Evolutionary conservation across 2,888 invertebrate species (phyloP).

Genomic region (Esperia sulphurella): DNA sequence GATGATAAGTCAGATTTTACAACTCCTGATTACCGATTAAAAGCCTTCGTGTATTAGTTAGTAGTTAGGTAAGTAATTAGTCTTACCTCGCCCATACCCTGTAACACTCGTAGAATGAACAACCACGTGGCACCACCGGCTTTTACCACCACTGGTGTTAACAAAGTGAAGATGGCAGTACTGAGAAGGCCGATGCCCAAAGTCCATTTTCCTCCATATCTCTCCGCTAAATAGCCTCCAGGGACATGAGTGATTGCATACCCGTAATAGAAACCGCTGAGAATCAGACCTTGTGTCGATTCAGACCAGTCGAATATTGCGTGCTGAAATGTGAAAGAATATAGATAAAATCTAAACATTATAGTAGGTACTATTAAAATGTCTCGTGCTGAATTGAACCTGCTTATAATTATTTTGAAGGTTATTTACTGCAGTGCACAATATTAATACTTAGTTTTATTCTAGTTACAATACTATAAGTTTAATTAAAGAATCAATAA

Average conservation of each 20-base stretch:
- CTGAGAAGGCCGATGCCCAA: slow-evolving; percentile 89
- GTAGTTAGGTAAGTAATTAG: background rate
- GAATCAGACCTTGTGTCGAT: slow-evolving; percentile 86
- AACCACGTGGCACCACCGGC: slow-evolving; percentile 77
- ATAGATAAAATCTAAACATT: background rate
- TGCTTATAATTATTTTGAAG: too few relatives aligned
- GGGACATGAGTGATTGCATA: slow-evolving; percentile 92
- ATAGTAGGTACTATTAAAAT: background rate
- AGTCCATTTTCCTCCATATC: slow-evolving; percentile 92
- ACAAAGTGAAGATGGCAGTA: slow-evolving; percentile 88
- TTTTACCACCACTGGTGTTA: slow-evolving; percentile 87
- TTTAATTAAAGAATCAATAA: too few relatives aligned
- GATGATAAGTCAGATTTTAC: too few relatives aligned
- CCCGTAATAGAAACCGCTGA: slow-evolving; percentile 92
- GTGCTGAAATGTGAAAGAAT: slow-evolving; percentile 37
- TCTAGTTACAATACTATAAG: too few relatives aligned
- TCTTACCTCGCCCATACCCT: slow-evolving; percentile 89
- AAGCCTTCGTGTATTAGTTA: too few relatives aligned
- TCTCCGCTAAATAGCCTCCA: slow-evolving; percentile 89
- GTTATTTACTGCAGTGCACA: too few relatives aligned
- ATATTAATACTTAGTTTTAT: too few relatives aligned
- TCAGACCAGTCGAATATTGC: slow-evolving; percentile 86
- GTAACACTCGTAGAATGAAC: slow-evolving; percentile 81
- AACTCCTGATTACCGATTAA: too few relatives aligned
- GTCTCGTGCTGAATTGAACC: too few relatives aligned